These are phyloP conservation scores for Germaria angustata DNA, from an alignment of 2,888 invertebrate species.

Conservation along the genomic window DNA sequence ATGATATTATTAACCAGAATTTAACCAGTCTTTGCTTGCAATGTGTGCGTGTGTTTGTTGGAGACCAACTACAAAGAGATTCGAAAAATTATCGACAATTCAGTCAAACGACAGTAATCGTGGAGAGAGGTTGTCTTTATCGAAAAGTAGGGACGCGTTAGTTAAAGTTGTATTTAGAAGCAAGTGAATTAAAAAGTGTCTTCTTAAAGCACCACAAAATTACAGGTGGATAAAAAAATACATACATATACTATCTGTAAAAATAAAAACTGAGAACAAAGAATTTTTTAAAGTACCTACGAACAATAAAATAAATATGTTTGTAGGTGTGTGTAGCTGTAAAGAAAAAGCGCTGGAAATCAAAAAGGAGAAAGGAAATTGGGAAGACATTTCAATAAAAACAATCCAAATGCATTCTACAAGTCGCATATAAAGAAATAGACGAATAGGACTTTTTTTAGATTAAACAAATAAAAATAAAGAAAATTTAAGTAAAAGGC, in stretches of 20 bases:
- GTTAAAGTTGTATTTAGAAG: background rate
- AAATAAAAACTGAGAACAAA: background rate
- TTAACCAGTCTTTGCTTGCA: conserved; percentile 30
- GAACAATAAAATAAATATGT: background rate
- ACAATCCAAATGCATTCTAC: background rate
- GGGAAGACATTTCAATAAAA: conserved; percentile 2
- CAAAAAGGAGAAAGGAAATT: background rate
- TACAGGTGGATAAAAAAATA: background rate
- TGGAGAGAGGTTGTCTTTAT: conserved; percentile 50
- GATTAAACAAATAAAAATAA: background rate
- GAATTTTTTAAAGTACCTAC: background rate
- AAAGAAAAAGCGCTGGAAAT: background rate
- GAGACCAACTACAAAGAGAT: conserved; percentile 4
- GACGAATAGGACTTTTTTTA: too few relatives aligned
- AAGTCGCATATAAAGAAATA: too few relatives aligned
- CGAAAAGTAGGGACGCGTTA: background rate
- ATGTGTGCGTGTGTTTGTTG: background rate
- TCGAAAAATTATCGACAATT: conserved; percentile 14
- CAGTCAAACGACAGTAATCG: conserved; percentile 60
- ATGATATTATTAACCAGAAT: conserved; percentile 17
- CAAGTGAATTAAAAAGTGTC: conserved; percentile 9
- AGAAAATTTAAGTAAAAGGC: background rate
- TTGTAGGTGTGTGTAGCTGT: too few relatives aligned
- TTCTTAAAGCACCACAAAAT: background rate
- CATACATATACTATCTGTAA: background rate